Conservation (phyloP, 1,140 invertebrate genomes). For the Phymorhynchus buccinoides region DNA sequence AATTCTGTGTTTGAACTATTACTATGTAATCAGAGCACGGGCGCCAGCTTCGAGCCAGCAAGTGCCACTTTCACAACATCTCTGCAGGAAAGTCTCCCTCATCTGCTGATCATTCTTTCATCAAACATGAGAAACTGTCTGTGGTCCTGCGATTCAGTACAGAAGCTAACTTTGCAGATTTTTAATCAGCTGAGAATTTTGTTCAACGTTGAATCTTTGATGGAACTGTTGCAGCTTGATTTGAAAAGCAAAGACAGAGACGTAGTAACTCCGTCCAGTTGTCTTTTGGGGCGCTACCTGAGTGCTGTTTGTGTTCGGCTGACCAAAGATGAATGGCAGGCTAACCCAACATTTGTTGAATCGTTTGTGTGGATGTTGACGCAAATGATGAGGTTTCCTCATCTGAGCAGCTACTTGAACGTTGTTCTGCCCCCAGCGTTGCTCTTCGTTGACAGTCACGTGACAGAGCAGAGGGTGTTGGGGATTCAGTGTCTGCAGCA, state of each 20-base stretch:
- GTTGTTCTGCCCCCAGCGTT: constrained; percentile 75
- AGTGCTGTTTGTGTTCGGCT: constrained; percentile 48
- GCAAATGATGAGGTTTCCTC: constrained; percentile 62
- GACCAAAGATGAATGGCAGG: constrained; percentile 56
- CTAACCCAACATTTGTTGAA: constrained; percentile 53
- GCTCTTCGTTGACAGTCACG: constrained; percentile 76
- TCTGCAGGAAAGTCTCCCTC: constrained; percentile 36
- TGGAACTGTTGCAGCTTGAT: constrained; percentile 23
- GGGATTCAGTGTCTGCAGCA: constrained; percentile 75
- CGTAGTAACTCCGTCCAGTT: constrained; percentile 31
- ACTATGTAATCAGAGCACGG: no score
- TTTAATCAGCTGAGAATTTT: constrained; percentile 33
- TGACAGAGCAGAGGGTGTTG: constrained; percentile 74
- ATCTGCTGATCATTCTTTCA: constrained; percentile 45
- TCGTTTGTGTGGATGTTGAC: constrained; percentile 58
- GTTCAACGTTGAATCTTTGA: constrained; percentile 34
- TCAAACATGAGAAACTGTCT: constrained; percentile 43
- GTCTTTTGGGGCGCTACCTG: constrained; percentile 49
- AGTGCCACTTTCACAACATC: no score
- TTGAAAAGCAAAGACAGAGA: constrained; percentile 25
- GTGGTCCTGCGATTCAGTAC: constrained; percentile 49
- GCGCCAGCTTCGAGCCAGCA: no score
- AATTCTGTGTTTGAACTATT: constrained; percentile 38
- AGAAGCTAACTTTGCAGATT: constrained; percentile 24
- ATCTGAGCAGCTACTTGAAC: constrained; percentile 72